Evolutionary conservation across 2,888 invertebrate species (phyloP).

Genomic region (Lagria hirta): DNA sequence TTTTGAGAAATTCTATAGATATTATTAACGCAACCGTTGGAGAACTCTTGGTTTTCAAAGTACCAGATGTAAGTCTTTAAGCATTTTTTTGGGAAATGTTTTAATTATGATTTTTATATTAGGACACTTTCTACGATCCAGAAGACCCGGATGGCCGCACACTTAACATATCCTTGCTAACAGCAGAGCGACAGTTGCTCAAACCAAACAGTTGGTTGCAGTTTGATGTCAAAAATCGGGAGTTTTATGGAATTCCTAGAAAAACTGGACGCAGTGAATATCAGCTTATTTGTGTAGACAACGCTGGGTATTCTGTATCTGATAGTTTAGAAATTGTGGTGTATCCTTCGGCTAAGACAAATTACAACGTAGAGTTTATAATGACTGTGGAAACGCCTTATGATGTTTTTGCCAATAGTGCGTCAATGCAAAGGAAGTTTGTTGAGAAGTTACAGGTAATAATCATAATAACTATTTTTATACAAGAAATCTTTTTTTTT

Average conservation of each 20-base stretch:
- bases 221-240: conserved; percentile 84
- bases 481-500: no score
- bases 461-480: no score
- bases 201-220: conserved; percentile 79
- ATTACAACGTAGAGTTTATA: conserved; percentile 77
- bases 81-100: background rate
- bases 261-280: conserved; percentile 78
- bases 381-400: conserved; percentile 71
- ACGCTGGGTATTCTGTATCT: conserved; percentile 71
- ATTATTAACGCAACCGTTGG: conserved; percentile 81
- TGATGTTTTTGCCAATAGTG: conserved; percentile 68
- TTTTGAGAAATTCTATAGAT: conserved; percentile 82
- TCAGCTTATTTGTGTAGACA: conserved; percentile 75
- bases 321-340: conserved; percentile 80
- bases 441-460: conserved; percentile 69
- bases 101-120: conserved; percentile 34
- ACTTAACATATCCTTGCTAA: conserved; percentile 72
- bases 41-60: conserved; percentile 75
- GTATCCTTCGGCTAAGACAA: conserved; percentile 62
- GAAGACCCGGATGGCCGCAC: conserved; percentile 78
- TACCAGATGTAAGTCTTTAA: conserved; percentile 66
- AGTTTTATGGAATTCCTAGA: conserved; percentile 78
- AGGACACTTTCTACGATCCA: conserved; percentile 88
- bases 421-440: conserved; percentile 74
- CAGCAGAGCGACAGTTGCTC: conserved; percentile 69